These are phyloP conservation scores for Lasaia peninsularis DNA, from an alignment of 1,140 invertebrate genomes.

Conservation along the genomic window DNA sequence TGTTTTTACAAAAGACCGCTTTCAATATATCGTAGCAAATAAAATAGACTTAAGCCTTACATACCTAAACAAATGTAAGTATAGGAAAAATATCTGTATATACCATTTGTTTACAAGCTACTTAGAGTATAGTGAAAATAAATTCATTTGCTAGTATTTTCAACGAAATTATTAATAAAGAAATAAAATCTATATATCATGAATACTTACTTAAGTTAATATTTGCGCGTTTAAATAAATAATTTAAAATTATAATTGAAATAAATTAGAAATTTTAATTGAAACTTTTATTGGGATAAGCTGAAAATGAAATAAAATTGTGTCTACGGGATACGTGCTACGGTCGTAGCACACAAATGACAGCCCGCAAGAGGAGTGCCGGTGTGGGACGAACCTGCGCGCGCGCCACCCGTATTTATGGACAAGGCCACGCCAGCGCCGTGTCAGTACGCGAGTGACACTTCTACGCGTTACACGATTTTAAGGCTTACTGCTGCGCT, in stretches of 20 bases:
- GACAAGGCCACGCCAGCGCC: conserved; percentile 69
- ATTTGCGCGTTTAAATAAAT: no score
- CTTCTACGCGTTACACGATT: conserved; percentile 63
- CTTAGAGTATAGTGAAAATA: no score
- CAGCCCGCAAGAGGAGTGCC: conserved; percentile 63
- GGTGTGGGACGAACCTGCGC: conserved; percentile 64
- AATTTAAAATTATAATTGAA: neutral
- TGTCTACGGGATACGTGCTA: conserved; percentile 56
- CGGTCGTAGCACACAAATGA: conserved; percentile 53
- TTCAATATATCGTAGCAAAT: neutral
- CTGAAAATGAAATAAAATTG: conserved; percentile 30
- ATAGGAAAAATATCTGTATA: no score
- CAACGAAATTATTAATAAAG: no score
- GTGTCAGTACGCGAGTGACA: conserved; percentile 66
- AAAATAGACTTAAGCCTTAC: no score
- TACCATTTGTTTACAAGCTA: no score
- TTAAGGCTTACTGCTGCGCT: conserved; percentile 43
- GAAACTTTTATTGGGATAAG: neutral
- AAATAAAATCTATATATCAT: no score
- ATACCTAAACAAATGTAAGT: no score
- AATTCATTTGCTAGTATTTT: no score
- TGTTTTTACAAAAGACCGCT: no score
- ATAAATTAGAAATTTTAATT: conserved; percentile 13
- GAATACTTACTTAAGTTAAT: no score
- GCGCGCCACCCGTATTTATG: conserved; percentile 71